phyloP scores from a whole-genome alignment of 2,888 invertebrate genomes.

The Epistrophella euchroma region DNA sequence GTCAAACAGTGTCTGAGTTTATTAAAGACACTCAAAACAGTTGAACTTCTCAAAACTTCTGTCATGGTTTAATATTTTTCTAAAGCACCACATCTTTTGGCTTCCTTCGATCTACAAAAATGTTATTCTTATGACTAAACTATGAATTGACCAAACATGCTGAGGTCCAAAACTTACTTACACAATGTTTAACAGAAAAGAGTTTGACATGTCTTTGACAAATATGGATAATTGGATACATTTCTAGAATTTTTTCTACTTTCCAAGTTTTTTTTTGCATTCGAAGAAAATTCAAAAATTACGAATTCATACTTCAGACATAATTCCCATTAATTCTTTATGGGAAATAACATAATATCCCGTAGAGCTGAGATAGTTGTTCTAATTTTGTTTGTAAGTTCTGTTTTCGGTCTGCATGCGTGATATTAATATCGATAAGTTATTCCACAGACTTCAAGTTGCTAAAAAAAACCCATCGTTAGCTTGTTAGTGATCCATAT shows the following conservation, averaged over 20 bases:
- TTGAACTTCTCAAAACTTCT: too few relatives aligned
- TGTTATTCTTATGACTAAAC: too few relatives aligned
- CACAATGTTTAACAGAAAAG: background rate
- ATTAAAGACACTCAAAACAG: too few relatives aligned
- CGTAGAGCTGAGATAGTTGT: conserved; percentile 22
- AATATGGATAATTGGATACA: background rate
- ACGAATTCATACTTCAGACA: background rate
- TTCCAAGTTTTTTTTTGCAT: background rate
- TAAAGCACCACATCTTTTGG: too few relatives aligned
- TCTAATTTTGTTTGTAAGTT: conserved; percentile 29
- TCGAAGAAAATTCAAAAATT: background rate
- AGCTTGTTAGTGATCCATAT: conserved; percentile 46
- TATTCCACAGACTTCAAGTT: background rate
- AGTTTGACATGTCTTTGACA: background rate
- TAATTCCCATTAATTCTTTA: background rate
- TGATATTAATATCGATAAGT: background rate
- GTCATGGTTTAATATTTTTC: too few relatives aligned
- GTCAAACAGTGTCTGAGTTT: too few relatives aligned
- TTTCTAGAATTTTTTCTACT: background rate
- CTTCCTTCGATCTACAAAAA: too few relatives aligned
- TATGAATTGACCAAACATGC: too few relatives aligned
- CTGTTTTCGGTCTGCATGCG: background rate
- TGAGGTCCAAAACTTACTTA: too few relatives aligned
- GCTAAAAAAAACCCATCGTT: background rate
- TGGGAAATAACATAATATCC: conserved; percentile 38